These are phyloP conservation scores for Trematomus loennbergii DNA, from an alignment of 2,113 vertebrate species.

Conservation along the genomic window DNA sequence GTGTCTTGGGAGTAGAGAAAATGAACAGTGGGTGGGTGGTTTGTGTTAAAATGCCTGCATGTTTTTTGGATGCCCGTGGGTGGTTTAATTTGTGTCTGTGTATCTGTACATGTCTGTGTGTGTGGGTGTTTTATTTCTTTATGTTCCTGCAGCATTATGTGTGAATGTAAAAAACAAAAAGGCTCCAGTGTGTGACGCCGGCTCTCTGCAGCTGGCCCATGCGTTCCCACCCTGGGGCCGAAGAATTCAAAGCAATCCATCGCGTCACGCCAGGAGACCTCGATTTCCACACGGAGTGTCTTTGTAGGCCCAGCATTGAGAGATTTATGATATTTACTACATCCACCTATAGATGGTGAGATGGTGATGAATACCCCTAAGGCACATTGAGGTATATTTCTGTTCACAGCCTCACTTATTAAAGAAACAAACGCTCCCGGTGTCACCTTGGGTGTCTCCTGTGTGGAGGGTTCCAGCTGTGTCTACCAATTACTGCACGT, in stretches of 20 bases:
- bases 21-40: constrained; percentile 31
- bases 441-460: constrained; percentile 39
- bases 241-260: constrained; percentile 59
- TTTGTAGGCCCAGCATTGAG: constrained; percentile 36
- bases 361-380: constrained; percentile 30
- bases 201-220: constrained; percentile 51
- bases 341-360: constrained; percentile 38
- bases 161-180: constrained; percentile 5
- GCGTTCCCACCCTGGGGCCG: constrained; percentile 34
- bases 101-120: constrained; percentile 19
- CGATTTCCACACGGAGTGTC: constrained; percentile 43
- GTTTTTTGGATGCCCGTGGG: constrained; percentile 44
- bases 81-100: constrained; percentile 51
- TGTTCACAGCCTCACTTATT: constrained; percentile 35
- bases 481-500: constrained; percentile 57
- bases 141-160: constrained; percentile 4
- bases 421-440: constrained; percentile 19
- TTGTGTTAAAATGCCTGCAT: constrained; percentile 51
- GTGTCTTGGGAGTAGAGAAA: constrained; percentile 7
- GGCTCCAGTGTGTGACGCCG: constrained; percentile 15
- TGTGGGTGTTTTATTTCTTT: constrained; percentile 6
- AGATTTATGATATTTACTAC: constrained; percentile 61
- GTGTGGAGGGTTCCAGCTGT: constrained; percentile 14
- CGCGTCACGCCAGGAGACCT: constrained; percentile 39
- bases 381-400: constrained; percentile 11